Percentiles rank a stretch among this genome's conserved stretches.
Conservation (phyloP, 2,113 vertebrate species). For the Pelusios castaneus region DNA sequence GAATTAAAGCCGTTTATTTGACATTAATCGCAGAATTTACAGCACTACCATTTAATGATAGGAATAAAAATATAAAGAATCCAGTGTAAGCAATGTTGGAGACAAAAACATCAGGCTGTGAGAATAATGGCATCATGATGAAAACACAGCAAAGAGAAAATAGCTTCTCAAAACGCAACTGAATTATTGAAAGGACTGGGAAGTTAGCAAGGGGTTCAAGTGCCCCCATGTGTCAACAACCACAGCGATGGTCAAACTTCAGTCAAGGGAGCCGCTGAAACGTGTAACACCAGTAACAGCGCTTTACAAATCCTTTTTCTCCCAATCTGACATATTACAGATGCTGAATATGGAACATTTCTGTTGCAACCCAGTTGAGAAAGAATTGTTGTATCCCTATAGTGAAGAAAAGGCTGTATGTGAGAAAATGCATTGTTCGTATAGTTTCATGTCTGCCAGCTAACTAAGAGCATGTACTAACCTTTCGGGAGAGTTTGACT, state of each 20-base stretch:
- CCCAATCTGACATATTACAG: neutral
- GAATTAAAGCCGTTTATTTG: conserved; percentile 84
- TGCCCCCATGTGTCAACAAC: conserved; percentile 51
- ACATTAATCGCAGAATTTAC: conserved; percentile 85
- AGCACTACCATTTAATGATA: conserved; percentile 83
- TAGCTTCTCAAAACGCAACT: conserved; percentile 56
- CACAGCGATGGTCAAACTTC: conserved; percentile 46
- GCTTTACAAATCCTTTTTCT: conserved; percentile 23
- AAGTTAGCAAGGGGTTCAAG: conserved; percentile 47
- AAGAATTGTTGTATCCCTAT: neutral
- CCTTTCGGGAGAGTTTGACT: neutral
- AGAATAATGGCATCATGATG: conserved; percentile 46
- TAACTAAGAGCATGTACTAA: neutral
- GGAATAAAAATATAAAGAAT: conserved; percentile 75
- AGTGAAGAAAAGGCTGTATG: neutral
- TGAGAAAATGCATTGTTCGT: neutral
- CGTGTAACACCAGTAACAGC: conserved; percentile 62
- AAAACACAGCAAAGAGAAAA: conserved; percentile 68
- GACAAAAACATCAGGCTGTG: conserved; percentile 65
- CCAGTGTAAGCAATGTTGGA: conserved; percentile 70
- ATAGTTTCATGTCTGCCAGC: neutral
- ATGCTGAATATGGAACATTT: neutral
- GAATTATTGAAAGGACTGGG: conserved; percentile 58
- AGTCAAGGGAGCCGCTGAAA: conserved; percentile 60
- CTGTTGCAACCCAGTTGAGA: neutral